Percentiles rank a stretch among this genome's conserved stretches.
These are phyloP conservation scores for Cosmopolites sordidus DNA, from an alignment of 2,888 invertebrate species.

Conservation along the genomic window DNA sequence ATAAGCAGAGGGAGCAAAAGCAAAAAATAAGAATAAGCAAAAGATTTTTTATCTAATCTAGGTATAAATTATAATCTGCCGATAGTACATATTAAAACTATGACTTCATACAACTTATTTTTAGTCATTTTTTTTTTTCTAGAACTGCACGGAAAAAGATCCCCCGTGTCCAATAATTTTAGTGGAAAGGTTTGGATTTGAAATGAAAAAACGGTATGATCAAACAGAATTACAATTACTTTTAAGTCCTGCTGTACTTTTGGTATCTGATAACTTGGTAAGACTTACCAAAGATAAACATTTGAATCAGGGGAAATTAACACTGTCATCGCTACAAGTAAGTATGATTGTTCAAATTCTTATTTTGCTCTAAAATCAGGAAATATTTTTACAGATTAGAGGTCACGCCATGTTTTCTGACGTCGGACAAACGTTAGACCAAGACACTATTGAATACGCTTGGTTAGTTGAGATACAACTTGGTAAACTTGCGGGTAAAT, in stretches of 20 bases:
- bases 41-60: too few species aligned
- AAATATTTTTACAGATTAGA: conserved; percentile 56
- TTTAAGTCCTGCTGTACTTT: conserved; percentile 81
- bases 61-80: too few species aligned
- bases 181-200: conserved; percentile 90
- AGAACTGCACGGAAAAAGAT: conserved; percentile 84
- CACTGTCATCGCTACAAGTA: conserved; percentile 80
- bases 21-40: too few species aligned
- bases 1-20: too few species aligned
- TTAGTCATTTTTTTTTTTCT: conserved; percentile 34
- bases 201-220: conserved; percentile 90
- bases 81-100: neutral
- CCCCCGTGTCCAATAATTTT: conserved; percentile 87
- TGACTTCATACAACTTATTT: neutral
- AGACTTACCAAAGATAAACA: conserved; percentile 66
- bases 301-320: conserved; percentile 78
- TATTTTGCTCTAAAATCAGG: neutral
- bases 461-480: conserved; percentile 95
- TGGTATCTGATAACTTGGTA: conserved; percentile 70
- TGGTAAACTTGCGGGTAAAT: conserved; percentile 87
- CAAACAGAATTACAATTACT: conserved; percentile 90
- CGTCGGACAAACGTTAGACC: conserved; percentile 80
- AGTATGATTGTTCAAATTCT: conserved; percentile 1
- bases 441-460: conserved; percentile 94
- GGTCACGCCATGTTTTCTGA: conserved; percentile 97